These are phyloP conservation scores for Drosophila asahinai DNA, from an alignment of 1,140 invertebrate species.

Conservation along the genomic window DNA sequence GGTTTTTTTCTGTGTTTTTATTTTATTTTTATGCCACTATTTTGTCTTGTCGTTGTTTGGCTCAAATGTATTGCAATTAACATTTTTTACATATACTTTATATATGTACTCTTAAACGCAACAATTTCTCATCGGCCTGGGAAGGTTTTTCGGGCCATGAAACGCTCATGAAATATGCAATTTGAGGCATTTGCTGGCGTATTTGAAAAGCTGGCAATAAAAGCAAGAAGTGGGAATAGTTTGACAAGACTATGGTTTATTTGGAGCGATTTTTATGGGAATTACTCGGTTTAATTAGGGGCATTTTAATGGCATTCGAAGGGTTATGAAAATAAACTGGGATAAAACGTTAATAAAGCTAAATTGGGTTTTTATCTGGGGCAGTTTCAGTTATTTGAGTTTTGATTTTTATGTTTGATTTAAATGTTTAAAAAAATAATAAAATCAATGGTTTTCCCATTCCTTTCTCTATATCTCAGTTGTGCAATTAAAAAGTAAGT, in stretches of 20 bases:
- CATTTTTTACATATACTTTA: slow-evolving; percentile 56
- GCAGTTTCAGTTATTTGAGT: not conserved
- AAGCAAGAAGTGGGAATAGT: slow-evolving; percentile 33
- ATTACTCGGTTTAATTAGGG: slow-evolving; percentile 36
- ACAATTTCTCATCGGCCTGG: slow-evolving; percentile 74
- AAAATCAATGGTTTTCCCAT: not conserved
- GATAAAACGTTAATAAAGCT: not conserved
- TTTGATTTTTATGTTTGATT: not conserved
- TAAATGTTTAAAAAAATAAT: not conserved
- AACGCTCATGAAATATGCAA: slow-evolving; percentile 64
- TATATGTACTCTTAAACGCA: slow-evolving; percentile 60
- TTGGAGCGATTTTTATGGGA: slow-evolving; percentile 41
- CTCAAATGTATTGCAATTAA: slow-evolving; percentile 77
- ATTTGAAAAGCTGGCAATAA: slow-evolving; percentile 34
- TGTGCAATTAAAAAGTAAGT: slow-evolving; percentile 21
- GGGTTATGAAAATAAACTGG: slow-evolving; percentile 19
- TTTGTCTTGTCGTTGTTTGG: slow-evolving; percentile 15
- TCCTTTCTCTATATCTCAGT: not conserved
- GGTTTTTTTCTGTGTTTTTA: slow-evolving; percentile 27
- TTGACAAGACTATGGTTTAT: slow-evolving; percentile 36
- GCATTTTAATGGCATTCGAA: slow-evolving; percentile 2
- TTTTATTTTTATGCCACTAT: slow-evolving; percentile 13
- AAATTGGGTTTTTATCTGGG: not conserved
- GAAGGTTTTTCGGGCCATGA: slow-evolving; percentile 62
- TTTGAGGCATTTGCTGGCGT: slow-evolving; percentile 42